phyloP scores from a whole-genome alignment of 2,888 invertebrate species.

The Petrolisthes cinctipes region DNA sequence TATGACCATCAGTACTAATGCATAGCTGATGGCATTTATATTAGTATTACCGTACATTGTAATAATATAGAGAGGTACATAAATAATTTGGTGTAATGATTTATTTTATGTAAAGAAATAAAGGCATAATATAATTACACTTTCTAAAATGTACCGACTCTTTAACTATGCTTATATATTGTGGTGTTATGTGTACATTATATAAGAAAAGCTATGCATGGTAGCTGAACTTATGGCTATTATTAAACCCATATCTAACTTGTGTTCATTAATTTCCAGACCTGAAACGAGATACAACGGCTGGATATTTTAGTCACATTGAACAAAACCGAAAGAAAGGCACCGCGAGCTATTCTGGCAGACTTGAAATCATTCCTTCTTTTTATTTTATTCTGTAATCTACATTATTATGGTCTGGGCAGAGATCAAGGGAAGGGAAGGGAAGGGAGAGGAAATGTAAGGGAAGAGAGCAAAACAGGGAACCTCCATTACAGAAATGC shows the following conservation, averaged over 20 bases:
- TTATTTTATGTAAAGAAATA: neutral
- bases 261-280: conserved; percentile 9
- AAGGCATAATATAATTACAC: too few relatives aligned
- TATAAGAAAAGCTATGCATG: neutral
- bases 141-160: too few relatives aligned
- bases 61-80: too few relatives aligned
- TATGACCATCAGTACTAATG: too few relatives aligned
- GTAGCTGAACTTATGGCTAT: neutral
- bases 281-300: neutral
- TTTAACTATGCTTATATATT: too few relatives aligned
- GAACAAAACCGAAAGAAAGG: neutral
- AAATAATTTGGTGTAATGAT: neutral
- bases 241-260: conserved; percentile 4
- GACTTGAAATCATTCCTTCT: conserved; percentile 13
- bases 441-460: neutral
- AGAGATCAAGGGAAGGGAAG: neutral
- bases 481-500: neutral
- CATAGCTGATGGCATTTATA: too few relatives aligned
- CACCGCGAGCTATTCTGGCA: neutral
- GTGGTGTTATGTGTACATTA: neutral
- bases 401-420: neutral
- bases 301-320: too few relatives aligned
- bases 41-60: too few relatives aligned
- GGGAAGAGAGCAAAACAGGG: neutral
- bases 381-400: neutral